phyloP scores from a whole-genome alignment of 2,113 vertebrate species.

The Aegithalos caudatus region DNA sequence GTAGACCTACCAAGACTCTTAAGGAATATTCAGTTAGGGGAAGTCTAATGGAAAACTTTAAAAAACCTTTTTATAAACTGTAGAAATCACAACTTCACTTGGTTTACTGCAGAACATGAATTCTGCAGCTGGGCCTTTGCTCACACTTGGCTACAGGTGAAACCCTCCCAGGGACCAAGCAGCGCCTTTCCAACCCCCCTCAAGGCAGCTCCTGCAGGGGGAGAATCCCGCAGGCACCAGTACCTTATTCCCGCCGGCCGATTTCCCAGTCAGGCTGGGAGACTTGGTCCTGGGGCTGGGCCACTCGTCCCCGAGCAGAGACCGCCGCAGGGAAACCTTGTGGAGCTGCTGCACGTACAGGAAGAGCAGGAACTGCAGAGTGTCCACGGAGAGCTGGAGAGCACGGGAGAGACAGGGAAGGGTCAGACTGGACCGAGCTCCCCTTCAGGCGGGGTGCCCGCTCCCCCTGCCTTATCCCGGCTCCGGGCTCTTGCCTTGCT shows the following conservation, averaged over 20 bases:
- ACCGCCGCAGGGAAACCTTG: constrained; percentile 86
- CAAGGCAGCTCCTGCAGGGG: rapidly evolving
- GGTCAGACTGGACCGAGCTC: not conserved
- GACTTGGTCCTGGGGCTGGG: constrained; percentile 79
- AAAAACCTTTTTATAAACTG: not conserved
- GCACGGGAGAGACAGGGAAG: not conserved
- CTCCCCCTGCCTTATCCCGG: not conserved
- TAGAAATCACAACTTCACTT: rapidly evolving
- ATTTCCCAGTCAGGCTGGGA: constrained; percentile 78
- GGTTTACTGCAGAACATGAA: rapidly evolving
- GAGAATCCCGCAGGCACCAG: not conserved
- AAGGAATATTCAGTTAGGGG: no score
- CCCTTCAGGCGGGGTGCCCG: not conserved
- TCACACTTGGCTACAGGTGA: rapidly evolving
- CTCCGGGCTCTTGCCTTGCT: constrained; percentile 73
- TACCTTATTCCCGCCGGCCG: constrained; percentile 85
- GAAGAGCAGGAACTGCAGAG: constrained; percentile 94
- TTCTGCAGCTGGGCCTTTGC: no score
- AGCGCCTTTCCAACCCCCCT: rapidly evolving
- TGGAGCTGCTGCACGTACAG: constrained; percentile 92
- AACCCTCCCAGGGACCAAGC: not conserved
- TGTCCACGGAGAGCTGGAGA: constrained; percentile 87
- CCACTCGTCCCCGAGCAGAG: constrained; percentile 93
- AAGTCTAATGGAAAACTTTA: rapidly evolving
- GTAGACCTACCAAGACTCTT: rapidly evolving